These are phyloP conservation scores for Sebastes miniatus DNA, from an alignment of 2,797 vertebrate genomes.

Conservation along the genomic window DNA sequence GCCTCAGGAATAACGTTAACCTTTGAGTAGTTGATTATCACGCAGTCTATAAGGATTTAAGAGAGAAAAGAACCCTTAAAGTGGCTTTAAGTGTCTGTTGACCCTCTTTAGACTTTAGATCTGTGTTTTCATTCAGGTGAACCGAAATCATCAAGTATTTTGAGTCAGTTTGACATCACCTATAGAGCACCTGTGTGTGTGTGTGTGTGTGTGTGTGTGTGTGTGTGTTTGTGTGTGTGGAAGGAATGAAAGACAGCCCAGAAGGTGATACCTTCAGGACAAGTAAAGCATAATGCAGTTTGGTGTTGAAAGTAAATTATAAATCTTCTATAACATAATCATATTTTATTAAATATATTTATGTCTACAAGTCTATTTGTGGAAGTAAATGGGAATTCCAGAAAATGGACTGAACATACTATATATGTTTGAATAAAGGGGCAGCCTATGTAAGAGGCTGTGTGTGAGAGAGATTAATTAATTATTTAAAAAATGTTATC, in stretches of 20 bases:
- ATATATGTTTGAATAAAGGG: neutral
- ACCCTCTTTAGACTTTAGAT: neutral
- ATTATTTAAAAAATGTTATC: neutral
- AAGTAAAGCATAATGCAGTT: neutral
- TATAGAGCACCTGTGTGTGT: neutral
- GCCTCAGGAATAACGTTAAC: neutral
- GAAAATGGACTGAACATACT: neutral
- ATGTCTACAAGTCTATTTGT: neutral
- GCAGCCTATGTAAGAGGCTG: neutral
- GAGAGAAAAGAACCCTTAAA: neutral
- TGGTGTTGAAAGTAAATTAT: neutral
- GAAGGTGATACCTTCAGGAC: neutral
- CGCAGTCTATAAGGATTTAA: neutral
- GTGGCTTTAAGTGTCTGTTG: neutral
- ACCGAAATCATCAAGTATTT: neutral
- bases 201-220: too few relatives aligned
- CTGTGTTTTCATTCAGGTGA: conserved; percentile 6
- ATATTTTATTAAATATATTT: neutral
- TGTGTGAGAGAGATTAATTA: neutral
- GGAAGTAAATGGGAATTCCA: neutral
- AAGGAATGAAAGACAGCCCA: neutral
- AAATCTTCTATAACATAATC: neutral
- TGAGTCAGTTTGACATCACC: neutral
- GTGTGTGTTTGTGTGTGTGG: neutral
- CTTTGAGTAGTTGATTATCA: neutral